Evolutionary conservation across 2,888 invertebrate species (phyloP), one percentile per base, ranked within the genome.

Genomic region (Labia minor): DNA sequence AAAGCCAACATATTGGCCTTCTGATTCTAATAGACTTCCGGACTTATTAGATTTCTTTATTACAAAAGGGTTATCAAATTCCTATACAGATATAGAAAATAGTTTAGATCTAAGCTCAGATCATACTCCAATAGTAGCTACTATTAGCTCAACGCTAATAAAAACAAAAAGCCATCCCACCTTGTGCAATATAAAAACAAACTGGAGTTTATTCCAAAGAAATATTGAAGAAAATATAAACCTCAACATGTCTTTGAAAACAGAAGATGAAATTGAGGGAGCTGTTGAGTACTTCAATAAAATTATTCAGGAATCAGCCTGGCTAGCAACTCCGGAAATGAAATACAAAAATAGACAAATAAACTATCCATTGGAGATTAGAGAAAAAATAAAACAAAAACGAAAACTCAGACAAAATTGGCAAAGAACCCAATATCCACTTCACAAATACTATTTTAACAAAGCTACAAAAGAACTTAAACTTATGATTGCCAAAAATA

Each of bases 1-100:
- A 6, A 66, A 72, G 66, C 71, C 70, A 49, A 71, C 71, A 14
- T 70, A 73, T 63, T 72, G 71, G 70, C 71, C 71, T 1, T 64
- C 70, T 21, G 71, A 72, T 65, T n/a, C 26, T 19, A 69, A 69
- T n/a, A 70, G 69, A 66, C 21, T 66, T 4, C 71, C 71, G 16
- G 70, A 71, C 37, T 61, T 71, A 4, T 26, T 71, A 19, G 71
- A 72, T 63, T 71, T 71, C 37, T 69, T 67, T 18, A 62, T 72
- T 1, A 21, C 64, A 1, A 71, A 69, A 63, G 69, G 67, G 1
- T 37, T 72, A 65, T 11, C 49, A 1, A 64, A 16, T 21, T 19
- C 65, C 1, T 49, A 70, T 21, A 64, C 68, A 1, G 16, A 21
- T 10, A 61, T 64, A 10, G 63, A 68, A 67, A 64, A 70, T 4